These are phyloP conservation scores for Anguilla obscura DNA, from an alignment of 2,797 vertebrate genomes.

Conservation along the genomic window DNA sequence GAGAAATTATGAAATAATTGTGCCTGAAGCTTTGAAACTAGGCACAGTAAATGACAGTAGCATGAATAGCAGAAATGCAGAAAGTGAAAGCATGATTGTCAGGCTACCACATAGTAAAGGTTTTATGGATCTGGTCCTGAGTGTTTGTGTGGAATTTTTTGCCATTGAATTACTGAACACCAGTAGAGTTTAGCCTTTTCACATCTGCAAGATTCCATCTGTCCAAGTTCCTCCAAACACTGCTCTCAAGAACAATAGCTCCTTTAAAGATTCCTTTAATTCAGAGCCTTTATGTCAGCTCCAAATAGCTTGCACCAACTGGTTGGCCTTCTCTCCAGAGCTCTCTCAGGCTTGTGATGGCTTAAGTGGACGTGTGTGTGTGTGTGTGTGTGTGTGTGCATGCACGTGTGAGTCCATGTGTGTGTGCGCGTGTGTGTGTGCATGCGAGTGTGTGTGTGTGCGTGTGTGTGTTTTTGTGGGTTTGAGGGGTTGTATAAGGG, in stretches of 20 bases:
- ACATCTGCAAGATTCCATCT: not conserved
- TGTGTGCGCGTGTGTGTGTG: conserved; percentile 29
- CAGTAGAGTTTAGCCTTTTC: not conserved
- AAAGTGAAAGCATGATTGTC: not conserved
- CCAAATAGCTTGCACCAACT: conserved; percentile 10
- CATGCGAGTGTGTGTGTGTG: not conserved
- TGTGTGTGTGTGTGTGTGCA: conserved; percentile 42
- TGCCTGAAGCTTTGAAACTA: not conserved
- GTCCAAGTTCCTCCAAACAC: not conserved
- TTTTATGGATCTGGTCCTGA: not conserved
- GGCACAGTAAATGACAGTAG: not conserved
- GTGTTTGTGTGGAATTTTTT: not conserved
- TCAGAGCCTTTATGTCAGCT: not conserved
- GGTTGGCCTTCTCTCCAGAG: conserved; percentile 1
- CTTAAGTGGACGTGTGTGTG: not conserved
- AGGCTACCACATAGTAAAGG: not conserved
- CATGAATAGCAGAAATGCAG: not conserved
- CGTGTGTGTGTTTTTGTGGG: conserved; percentile 33
- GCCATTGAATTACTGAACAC: not conserved
- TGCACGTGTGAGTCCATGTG: conserved; percentile 14
- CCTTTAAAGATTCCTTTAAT: not conserved
- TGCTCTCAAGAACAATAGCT: not conserved
- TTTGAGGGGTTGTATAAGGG: not conserved
- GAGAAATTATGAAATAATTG: not conserved
- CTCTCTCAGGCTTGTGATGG: not conserved